Evolutionary conservation across 2,797 vertebrate species (phyloP), one percentile per base, ranked within the genome.

Genomic region (Takifugu rubripes): DNA sequence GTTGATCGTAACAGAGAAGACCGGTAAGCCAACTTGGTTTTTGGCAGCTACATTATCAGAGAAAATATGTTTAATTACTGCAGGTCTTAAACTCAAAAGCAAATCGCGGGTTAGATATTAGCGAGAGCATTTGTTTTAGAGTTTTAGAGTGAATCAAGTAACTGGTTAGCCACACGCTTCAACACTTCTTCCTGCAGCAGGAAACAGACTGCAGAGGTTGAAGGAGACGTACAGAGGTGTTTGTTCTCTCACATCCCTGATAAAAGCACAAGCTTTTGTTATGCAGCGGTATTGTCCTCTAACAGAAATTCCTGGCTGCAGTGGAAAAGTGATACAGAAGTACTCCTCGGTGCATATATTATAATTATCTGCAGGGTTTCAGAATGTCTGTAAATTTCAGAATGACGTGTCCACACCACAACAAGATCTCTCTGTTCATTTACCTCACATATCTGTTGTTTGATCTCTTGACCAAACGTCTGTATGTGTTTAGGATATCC

Each of bases 1-100:
- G 90, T 97, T 48, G 95, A 98, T 75, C 94, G 96, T 52, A 97
- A 94, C 84, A 89, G 94, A 64, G 97, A 98, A 51, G 96, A 99
- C 80, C 94, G 94, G 97, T 98, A 82, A 89, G 89, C 14, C 36
- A 40, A 10, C 36, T 40, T 14, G 36, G 36, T 40, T 40, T 3
- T 3, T 12, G 10, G 36, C 14, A 11, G 10, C 10, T 40, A 3
- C 36, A 3, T 40, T 11, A 14, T 14, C 31, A 10, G 9, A 9
- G 31, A 2, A 43, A 43, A 44, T 44, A 44, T 6, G 43, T 16
- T 0, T 44, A 50, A 66, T 63, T 64, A 45, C 24, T 17, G 24
- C 42, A 49, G 21, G 11, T 11, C 36, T 5, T 40, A 4, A 40
- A 40, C 2, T 12, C 24, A 1, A 25, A 43, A 21, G 21, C 21